A percentile compares a stretch with the other conserved stretches of the same genome.
phyloP scores from a whole-genome alignment of 2,113 vertebrate species.

The Leuciscus idus region DNA sequence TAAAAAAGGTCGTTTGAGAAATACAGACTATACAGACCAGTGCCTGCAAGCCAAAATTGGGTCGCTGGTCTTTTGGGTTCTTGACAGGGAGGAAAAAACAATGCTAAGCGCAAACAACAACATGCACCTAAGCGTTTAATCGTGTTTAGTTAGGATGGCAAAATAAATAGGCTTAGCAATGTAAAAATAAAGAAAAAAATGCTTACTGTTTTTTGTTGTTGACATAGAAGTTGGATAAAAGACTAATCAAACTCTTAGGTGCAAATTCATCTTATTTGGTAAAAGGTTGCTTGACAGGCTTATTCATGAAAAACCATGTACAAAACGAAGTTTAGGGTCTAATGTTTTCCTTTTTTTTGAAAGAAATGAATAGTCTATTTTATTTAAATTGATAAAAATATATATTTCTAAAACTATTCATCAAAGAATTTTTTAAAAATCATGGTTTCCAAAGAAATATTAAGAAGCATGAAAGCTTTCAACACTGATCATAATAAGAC shows the following conservation, averaged over 20 bases:
- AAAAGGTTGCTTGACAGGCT: no score
- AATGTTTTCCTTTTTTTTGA: no score
- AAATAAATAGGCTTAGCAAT: constrained; percentile 23
- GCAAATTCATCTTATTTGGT: neutral
- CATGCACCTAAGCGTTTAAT: constrained; percentile 12
- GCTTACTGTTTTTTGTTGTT: neutral
- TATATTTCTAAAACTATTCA: no score
- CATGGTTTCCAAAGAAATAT: neutral
- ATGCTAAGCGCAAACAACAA: neutral
- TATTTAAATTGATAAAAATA: no score
- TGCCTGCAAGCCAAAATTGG: neutral
- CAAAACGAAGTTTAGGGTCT: no score
- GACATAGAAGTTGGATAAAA: neutral
- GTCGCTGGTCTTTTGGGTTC: constrained; percentile 5
- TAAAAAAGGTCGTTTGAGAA: constrained; percentile 8
- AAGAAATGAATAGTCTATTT: no score
- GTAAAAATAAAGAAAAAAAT: neutral
- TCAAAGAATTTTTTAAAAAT: no score
- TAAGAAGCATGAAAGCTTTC: neutral
- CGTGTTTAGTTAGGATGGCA: neutral
- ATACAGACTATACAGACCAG: neutral
- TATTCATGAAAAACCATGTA: no score
- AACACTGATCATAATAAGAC: neutral
- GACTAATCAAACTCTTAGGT: neutral
- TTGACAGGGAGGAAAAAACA: neutral